phyloP scores from a whole-genome alignment of 2,113 vertebrate species.

The Dromaius novaehollandiae region DNA sequence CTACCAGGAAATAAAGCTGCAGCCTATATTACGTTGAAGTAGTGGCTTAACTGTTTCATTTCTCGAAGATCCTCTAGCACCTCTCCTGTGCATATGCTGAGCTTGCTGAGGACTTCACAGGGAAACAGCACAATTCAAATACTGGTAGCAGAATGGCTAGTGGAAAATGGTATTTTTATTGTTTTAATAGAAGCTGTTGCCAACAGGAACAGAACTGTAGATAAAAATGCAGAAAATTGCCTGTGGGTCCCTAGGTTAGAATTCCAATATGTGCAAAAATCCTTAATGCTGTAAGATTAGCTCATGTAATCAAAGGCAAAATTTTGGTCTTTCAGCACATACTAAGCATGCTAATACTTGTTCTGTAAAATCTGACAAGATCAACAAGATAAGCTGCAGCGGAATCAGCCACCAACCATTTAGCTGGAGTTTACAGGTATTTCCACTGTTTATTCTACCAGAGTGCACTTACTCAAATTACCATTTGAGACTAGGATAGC shows the following conservation, averaged over 20 bases:
- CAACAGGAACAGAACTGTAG: background rate
- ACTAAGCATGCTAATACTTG: background rate
- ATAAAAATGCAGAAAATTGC: background rate
- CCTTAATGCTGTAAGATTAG: background rate
- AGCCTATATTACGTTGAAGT: background rate
- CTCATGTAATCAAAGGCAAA: background rate
- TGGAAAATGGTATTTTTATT: background rate
- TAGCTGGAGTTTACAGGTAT: background rate
- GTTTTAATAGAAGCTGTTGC: background rate
- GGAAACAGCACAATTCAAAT: background rate
- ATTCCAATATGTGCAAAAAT: background rate
- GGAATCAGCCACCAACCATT: background rate
- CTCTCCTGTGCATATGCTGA: background rate
- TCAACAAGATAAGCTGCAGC: background rate
- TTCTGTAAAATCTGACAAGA: background rate
- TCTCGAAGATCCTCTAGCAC: background rate
- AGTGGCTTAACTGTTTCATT: background rate
- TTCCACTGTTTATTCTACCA: background rate
- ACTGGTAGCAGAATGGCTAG: background rate
- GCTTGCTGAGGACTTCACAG: background rate
- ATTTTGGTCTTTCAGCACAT: background rate
- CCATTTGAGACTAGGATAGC: background rate
- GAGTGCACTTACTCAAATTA: background rate
- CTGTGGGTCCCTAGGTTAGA: background rate
- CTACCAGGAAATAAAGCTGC: background rate